Evolutionary conservation across 2,888 invertebrate species (phyloP).

Genomic region (Phaedon cochleariae): DNA sequence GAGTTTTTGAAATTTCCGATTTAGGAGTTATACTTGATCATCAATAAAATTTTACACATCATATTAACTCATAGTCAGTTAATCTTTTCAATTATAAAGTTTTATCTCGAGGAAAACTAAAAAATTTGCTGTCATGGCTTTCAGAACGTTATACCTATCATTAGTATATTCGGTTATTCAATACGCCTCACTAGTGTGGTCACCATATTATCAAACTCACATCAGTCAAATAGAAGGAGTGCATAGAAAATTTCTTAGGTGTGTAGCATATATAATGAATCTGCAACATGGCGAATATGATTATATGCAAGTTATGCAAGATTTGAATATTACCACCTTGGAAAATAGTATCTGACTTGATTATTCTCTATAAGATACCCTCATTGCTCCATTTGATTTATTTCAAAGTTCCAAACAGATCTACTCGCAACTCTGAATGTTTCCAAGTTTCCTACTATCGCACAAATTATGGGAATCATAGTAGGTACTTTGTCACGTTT

Average conservation of each 20-base stretch:
- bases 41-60: neutral
- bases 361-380: conserved; percentile 1
- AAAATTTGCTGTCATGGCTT: neutral
- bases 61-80: neutral
- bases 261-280: neutral
- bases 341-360: conserved; percentile 10
- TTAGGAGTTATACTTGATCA: neutral
- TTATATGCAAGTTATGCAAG: no score
- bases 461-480: neutral
- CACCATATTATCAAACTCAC: conserved; percentile 4
- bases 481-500: neutral
- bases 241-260: conserved; percentile 3
- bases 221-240: neutral
- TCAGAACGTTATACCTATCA: no score
- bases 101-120: neutral
- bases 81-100: neutral
- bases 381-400: conserved; percentile 10
- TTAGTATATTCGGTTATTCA: neutral
- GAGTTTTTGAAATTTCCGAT: neutral
- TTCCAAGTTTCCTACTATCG: neutral
- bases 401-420: no score
- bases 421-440: no score
- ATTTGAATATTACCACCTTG: neutral
- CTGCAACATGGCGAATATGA: neutral
- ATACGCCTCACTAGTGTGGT: neutral